Evolutionary conservation across 2,113 vertebrate species (phyloP), one percentile per base, ranked within the genome.

Genomic region (Eurystomus gularis): DNA sequence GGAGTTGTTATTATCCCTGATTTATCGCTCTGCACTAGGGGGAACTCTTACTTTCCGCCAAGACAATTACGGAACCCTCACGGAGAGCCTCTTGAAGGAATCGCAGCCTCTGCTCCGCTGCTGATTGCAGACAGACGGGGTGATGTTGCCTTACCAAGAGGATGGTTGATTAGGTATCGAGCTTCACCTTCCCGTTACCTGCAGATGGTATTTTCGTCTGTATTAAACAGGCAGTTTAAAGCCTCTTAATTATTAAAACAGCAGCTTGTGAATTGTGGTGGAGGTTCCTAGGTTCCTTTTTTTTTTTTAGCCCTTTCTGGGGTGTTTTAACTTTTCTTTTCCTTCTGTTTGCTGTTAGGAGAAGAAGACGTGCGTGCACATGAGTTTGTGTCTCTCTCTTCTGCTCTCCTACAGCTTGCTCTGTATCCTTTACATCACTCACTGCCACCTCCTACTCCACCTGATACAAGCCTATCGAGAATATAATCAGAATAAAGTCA

Each of bases 1-100:
- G 96, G 96, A 97, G 96, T 97, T 98, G 97, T 98, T 98, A 98
- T 98, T 97, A 98, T 97, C 97, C 35, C 5, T 97, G 98, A 97
- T 98, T 97, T 98, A 97, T 97, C 90, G 71, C 24, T 79, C 96
- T 95, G 97, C 97, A 95, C 96, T 96, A 94, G 95, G 95, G 97
- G 96, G 93, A 98, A 97, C 97, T 97, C 87, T 35, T 92, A 68
- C 97, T 97, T 98, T 98, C 95, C 29, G 37, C 89, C 35, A 70
- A 97, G 95, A 97, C 96, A 97, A 97, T 98, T 97, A 97, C 24
- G 3, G 88, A 97, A 84, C 94, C 95, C 95, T 97, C 70, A 13
- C 49, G 42, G 96, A 95, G 97, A 97, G 96, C 71, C 91, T 94
- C 96, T 98, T 95, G n/a, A 97, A 97, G 97, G 94, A 65, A 52